Conservation (phyloP, 2,888 invertebrate genomes). For the Scotopteryx bipunctaria region DNA sequence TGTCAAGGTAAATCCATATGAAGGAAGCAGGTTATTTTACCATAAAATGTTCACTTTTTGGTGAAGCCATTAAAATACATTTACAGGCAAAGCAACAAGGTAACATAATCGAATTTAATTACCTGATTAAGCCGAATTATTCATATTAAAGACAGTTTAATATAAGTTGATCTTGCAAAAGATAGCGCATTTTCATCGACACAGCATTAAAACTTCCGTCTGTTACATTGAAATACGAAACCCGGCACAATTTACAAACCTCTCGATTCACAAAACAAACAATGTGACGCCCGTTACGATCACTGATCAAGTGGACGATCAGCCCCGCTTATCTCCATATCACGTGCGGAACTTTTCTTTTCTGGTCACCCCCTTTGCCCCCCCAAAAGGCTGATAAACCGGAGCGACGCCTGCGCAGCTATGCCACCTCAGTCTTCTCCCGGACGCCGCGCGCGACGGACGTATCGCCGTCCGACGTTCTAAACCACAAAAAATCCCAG, state of each 20-base stretch:
- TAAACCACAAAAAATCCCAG: slow-evolving; percentile 44
- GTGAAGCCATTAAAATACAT: background rate
- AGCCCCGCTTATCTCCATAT: slow-evolving; percentile 61
- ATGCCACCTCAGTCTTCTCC: slow-evolving; percentile 68
- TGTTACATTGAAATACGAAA: background rate
- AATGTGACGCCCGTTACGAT: slow-evolving; percentile 21
- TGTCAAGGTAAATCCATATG: background rate
- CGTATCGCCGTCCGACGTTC: slow-evolving; percentile 44
- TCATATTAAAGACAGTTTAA: too few relatives aligned
- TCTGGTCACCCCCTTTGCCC: slow-evolving; percentile 59
- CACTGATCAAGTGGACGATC: slow-evolving; percentile 45
- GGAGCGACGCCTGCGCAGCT: slow-evolving; percentile 70
- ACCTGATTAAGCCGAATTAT: too few relatives aligned
- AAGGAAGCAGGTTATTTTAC: background rate
- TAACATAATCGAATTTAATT: too few relatives aligned
- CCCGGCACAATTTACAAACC: background rate
- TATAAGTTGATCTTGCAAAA: too few relatives aligned
- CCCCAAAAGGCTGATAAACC: slow-evolving; percentile 77
- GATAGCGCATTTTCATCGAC: too few relatives aligned
- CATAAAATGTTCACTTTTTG: background rate
- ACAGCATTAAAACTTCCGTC: too few relatives aligned
- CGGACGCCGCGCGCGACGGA: slow-evolving; percentile 52
- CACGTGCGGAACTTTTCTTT: slow-evolving; percentile 77
- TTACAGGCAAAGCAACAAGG: too few relatives aligned
- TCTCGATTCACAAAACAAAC: slow-evolving; percentile 35